phyloP scores from a whole-genome alignment of 2,113 vertebrate genomes.

The Oncorhynchus kisutch region DNA sequence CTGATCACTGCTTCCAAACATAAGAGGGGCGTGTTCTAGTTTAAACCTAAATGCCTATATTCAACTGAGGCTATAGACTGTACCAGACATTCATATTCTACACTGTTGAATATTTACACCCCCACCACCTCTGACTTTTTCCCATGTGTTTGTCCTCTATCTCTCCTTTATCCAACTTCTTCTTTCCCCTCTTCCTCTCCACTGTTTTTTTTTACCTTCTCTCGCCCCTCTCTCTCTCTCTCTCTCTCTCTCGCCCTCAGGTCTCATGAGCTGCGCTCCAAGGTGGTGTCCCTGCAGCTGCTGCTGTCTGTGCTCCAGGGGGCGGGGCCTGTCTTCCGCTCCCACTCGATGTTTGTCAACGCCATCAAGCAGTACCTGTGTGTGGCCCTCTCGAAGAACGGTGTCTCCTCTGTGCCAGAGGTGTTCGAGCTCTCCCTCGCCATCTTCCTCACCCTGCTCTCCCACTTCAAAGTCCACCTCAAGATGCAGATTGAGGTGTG shows the following conservation, averaged over 20 bases:
- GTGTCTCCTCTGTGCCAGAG: slow-evolving; percentile 95
- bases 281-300: slow-evolving; percentile 94
- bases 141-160: too few species aligned
- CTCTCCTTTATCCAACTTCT: too few species aligned
- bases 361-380: slow-evolving; percentile 98
- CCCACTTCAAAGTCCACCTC: slow-evolving; percentile 95
- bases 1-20: too few species aligned
- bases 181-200: too few species aligned
- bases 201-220: not conserved
- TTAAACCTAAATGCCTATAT: too few species aligned
- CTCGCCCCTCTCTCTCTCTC: slow-evolving; percentile 12
- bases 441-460: slow-evolving; percentile 95
- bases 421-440: slow-evolving; percentile 97
- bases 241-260: slow-evolving; percentile 59
- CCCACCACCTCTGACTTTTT: not conserved
- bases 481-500: slow-evolving; percentile 99
- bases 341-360: slow-evolving; percentile 97
- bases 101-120: too few species aligned
- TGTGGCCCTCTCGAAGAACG: slow-evolving; percentile 95
- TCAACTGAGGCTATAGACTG: too few species aligned
- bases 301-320: slow-evolving; percentile 93
- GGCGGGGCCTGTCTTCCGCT: slow-evolving; percentile 91
- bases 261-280: slow-evolving; percentile 94
- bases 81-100: too few species aligned
- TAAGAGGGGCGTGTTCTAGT: too few species aligned